Evolutionary conservation across 2,113 vertebrate species (phyloP), one percentile per base, ranked within the genome.

Genomic region (Tretioscincus oriximinensis): DNA sequence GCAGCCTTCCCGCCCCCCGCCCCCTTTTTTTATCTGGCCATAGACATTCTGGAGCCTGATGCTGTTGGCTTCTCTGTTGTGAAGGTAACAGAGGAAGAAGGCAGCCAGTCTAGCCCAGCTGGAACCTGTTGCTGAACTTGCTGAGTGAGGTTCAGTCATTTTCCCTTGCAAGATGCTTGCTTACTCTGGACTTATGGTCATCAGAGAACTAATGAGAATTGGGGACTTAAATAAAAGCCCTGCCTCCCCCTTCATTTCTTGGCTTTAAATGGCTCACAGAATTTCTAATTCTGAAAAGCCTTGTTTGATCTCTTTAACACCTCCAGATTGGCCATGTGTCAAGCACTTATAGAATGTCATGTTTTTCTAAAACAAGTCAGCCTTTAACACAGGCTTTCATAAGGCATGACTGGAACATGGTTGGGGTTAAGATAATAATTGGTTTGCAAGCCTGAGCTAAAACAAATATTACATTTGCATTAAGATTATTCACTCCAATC

Each of bases 361-460:
- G 65, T 69, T 49, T 60, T 85, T 83, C 60, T 65, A 84, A 77
- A 85, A 22, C 83, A 60, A 81, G 45, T 60, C 54, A 86, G 29
- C 24, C 69, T 26, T 1, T 29, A 82, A 14, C 29, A 28, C 14
- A 83, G 7, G 2, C 61, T 88, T 87, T 87, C 76, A 61, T 7
- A 80, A 61, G 60, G 41, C 8, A 83, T 81, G 10, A 63, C 35
- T 76, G n/a, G 77, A 85, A 81, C 78, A 70, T 45, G 1, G 54
- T 61, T 80, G 18, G n/a, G 58, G 21, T 81, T 77, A 88, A 90
- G n/a, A 76, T 60, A 89, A 89, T 54, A 88, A 31, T 29, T 87
- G 61, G 24, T 79, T 91, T 83, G 20, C 28, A 83, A 54, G 26
- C 69, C 54, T 77, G 75, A 85, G 11, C 51, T 88, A 65, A 90